Percentiles rank a stretch among this genome's conserved stretches.
These are phyloP conservation scores for Hemibagrus wyckioides DNA, from an alignment of 2,113 vertebrate species.

Conservation along the genomic window DNA sequence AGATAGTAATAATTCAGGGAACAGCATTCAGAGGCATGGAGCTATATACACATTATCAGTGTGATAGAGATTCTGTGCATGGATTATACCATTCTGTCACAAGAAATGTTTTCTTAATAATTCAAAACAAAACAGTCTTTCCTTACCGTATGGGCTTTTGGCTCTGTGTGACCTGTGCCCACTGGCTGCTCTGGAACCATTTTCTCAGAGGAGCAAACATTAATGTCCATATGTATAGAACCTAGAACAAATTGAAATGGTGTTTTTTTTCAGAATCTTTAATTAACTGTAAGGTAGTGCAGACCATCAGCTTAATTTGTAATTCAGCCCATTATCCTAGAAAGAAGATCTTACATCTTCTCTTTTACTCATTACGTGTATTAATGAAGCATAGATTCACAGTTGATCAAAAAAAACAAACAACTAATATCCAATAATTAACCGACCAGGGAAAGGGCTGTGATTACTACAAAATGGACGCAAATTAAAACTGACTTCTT, in stretches of 20 bases:
- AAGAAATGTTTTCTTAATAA: neutral
- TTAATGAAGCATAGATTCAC: too few species aligned
- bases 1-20: neutral
- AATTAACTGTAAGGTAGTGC: neutral
- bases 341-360: neutral
- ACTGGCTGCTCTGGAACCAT: conserved; percentile 45
- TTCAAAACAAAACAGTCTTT: neutral
- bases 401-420: neutral
- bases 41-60: neutral
- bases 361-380: neutral
- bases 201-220: conserved; percentile 59
- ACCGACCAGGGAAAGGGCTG: neutral
- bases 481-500: neutral
- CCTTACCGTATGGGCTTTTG: conserved; percentile 64
- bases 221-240: conserved; percentile 25
- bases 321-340: neutral
- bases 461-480: neutral
- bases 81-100: neutral
- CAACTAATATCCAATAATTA: neutral
- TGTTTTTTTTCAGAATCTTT: neutral
- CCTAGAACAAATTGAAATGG: neutral
- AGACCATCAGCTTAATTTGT: too few species aligned
- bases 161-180: conserved; percentile 26
- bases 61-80: neutral
- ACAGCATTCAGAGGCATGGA: neutral